These are phyloP conservation scores for Seriola dumerili DNA, from an alignment of 2,113 vertebrate genomes.

Conservation along the genomic window DNA sequence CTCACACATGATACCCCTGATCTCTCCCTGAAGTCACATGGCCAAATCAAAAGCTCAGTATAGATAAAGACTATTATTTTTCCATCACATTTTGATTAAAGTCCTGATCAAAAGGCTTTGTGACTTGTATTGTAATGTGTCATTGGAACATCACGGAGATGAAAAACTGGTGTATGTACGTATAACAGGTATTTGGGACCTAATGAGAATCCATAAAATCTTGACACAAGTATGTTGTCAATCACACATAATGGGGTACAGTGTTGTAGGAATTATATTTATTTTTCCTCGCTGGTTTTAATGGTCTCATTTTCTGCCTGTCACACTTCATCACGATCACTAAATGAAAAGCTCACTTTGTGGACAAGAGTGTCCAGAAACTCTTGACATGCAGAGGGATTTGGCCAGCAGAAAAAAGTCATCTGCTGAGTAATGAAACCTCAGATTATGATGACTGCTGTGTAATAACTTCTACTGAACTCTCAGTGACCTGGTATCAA, in stretches of 20 bases:
- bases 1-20: background rate
- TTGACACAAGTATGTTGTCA: conserved; percentile 30
- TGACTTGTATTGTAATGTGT: background rate
- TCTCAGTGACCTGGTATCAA: conserved; percentile 35
- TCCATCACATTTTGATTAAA: background rate
- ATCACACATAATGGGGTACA: background rate
- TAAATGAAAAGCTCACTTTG: conserved; percentile 37
- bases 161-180: conserved; percentile 1
- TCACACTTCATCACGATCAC: conserved; percentile 40
- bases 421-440: conserved; percentile 47
- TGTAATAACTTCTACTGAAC: conserved; percentile 59
- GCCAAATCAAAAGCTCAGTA: background rate
- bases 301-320: conserved; percentile 45
- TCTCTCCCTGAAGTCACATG: background rate
- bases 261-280: conserved; percentile 4
- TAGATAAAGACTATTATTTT: background rate
- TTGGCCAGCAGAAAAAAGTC: conserved; percentile 28
- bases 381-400: conserved; percentile 22
- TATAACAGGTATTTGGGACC: conserved; percentile 4
- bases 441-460: conserved; percentile 39
- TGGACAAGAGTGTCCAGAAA: conserved; percentile 21
- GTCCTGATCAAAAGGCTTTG: background rate
- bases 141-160: conserved; percentile 9
- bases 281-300: conserved; percentile 30
- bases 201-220: conserved; percentile 32